Conservation (phyloP, 2,113 vertebrate genomes). For the Chlamydotis undulata region DNA sequence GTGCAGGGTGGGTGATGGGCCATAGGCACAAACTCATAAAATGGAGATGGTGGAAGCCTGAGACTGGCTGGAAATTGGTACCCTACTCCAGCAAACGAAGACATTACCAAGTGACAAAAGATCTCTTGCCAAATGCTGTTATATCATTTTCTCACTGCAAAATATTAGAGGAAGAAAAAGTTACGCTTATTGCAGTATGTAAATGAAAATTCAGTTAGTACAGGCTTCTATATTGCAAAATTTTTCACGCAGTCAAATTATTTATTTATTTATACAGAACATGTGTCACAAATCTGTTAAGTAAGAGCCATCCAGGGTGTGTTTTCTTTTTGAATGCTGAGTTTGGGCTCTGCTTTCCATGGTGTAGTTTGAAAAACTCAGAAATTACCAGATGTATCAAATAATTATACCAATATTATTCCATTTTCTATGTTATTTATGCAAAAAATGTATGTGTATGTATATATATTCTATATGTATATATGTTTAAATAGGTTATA, state of each 20-base stretch:
- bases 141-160: neutral
- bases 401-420: neutral
- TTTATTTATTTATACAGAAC: neutral
- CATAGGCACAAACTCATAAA: neutral
- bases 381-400: neutral
- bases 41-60: neutral
- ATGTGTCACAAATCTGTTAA: neutral
- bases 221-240: neutral
- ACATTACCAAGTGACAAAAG: neutral
- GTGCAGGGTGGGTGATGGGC: accelerated
- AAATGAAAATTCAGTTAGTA: neutral
- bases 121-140: neutral
- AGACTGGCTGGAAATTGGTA: neutral
- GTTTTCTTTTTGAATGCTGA: neutral
- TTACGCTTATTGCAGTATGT: neutral
- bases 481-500: neutral
- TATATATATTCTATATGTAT: neutral
- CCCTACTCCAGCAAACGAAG: neutral
- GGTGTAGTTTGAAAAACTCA: neutral
- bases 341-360: neutral
- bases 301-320: neutral
- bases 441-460: neutral
- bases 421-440: neutral
- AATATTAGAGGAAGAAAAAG: neutral
- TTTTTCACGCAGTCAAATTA: neutral